Conservation (phyloP, 2,113 vertebrate genomes). For the Abramis brama region DNA sequence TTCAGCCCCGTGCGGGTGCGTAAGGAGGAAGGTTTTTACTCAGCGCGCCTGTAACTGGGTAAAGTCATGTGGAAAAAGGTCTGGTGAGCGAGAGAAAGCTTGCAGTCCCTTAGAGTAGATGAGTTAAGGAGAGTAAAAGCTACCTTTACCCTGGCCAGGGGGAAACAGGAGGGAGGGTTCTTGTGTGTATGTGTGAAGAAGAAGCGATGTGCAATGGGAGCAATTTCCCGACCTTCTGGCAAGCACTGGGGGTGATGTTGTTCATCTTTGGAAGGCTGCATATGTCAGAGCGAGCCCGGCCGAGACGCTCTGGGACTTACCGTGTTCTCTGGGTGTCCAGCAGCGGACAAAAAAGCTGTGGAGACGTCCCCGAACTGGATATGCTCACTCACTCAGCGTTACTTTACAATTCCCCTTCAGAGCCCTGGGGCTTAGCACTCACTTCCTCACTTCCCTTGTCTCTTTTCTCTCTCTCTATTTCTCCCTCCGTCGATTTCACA, state of each 20-base stretch:
- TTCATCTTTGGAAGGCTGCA: slow-evolving; percentile 90
- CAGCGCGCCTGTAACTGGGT: slow-evolving; percentile 70
- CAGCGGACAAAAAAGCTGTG: slow-evolving; percentile 77
- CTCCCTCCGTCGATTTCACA: slow-evolving; percentile 30
- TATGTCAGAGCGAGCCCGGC: slow-evolving; percentile 87
- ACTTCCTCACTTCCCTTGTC: slow-evolving; percentile 47
- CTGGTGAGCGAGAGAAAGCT: slow-evolving; percentile 67
- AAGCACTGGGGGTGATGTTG: slow-evolving; percentile 90
- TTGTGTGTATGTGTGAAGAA: slow-evolving; percentile 65
- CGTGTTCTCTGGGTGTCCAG: slow-evolving; percentile 85
- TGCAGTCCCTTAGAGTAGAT: slow-evolving; percentile 74
- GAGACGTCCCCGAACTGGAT: slow-evolving; percentile 85
- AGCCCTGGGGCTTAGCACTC: slow-evolving; percentile 75
- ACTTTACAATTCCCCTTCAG: slow-evolving; percentile 90
- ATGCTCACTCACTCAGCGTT: slow-evolving; percentile 92
- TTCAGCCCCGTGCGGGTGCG: slow-evolving; percentile 70
- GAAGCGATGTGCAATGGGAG: slow-evolving; percentile 88
- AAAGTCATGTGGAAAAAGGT: slow-evolving; percentile 80
- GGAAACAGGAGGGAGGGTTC: slow-evolving; percentile 61
- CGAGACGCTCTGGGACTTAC: slow-evolving; percentile 84
- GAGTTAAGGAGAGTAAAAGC: slow-evolving; percentile 93
- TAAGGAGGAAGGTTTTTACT: slow-evolving; percentile 74
- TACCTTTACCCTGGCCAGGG: slow-evolving; percentile 79
- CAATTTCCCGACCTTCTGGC: slow-evolving; percentile 94
- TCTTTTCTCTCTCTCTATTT: slow-evolving; percentile 41